A percentile compares a stretch with the other conserved stretches of the same genome.
These are phyloP conservation scores for Catharus bicknelli DNA, from an alignment of 2,113 vertebrate genomes.

Conservation along the genomic window DNA sequence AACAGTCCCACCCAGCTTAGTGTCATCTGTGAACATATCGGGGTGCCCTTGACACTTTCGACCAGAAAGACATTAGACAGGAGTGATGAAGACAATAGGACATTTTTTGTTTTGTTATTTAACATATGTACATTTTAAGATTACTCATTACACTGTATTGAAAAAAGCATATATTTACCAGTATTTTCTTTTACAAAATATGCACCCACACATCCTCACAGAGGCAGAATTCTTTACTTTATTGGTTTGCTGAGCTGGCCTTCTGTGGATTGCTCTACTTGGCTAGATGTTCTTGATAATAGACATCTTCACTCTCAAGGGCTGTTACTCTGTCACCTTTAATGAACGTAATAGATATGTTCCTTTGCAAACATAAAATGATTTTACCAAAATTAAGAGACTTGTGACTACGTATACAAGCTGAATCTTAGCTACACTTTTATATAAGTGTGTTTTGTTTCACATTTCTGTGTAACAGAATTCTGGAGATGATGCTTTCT, in stretches of 20 bases:
- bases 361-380: not conserved
- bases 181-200: not conserved
- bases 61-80: not conserved
- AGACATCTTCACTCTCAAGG: not conserved
- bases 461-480: not conserved
- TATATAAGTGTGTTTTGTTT: not conserved
- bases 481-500: not conserved
- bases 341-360: not conserved
- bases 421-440: not conserved
- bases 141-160: not conserved
- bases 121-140: not conserved
- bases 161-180: not conserved
- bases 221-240: not conserved
- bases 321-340: not conserved
- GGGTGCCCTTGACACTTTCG: not conserved
- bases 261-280: not conserved
- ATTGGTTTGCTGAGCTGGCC: not conserved
- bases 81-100: not conserved
- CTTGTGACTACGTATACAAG: not conserved
- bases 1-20: fast-evolving
- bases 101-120: not conserved
- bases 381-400: not conserved
- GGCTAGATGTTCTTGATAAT: not conserved
- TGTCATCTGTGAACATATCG: fast-evolving
- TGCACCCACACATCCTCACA: not conserved